Percentiles rank a stretch among this genome's conserved stretches.
These are phyloP conservation scores for Liasis olivaceus DNA, from an alignment of 2,797 vertebrate species.

Conservation along the genomic window DNA sequence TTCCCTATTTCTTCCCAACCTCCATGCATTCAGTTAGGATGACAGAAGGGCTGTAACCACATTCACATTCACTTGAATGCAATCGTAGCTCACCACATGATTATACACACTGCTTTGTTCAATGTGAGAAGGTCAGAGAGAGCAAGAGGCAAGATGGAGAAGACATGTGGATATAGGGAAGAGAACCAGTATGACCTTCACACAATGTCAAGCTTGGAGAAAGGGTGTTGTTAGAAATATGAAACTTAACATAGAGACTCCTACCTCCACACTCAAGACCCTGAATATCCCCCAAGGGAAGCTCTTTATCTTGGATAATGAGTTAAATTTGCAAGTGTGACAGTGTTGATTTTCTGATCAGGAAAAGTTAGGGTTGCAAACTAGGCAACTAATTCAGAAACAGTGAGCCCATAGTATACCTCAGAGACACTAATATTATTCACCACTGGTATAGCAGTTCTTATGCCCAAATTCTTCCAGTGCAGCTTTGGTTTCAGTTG, in stretches of 20 bases:
- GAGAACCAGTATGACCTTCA: background rate
- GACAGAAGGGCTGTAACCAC: background rate
- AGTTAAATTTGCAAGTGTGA: background rate
- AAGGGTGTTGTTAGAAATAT: background rate
- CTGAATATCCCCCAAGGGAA: background rate
- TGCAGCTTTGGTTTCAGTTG: background rate
- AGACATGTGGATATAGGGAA: conserved; percentile 50
- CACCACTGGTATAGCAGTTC: background rate
- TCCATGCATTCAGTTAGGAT: background rate
- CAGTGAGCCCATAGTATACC: background rate
- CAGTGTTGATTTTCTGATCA: background rate
- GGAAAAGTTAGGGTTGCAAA: background rate
- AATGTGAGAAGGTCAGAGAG: conserved; percentile 33
- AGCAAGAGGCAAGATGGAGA: conserved; percentile 40
- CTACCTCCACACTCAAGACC: background rate
- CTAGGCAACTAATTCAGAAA: background rate
- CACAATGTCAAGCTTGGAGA: background rate
- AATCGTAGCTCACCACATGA: background rate
- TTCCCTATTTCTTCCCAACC: background rate
- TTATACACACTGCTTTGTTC: background rate
- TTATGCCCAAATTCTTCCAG: background rate
- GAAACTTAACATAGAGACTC: background rate
- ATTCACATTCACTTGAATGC: background rate
- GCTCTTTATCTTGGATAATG: background rate
- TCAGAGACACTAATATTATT: background rate